Conservation (phyloP, 2,113 vertebrate genomes). For the Vulpes lagopus region DNA sequence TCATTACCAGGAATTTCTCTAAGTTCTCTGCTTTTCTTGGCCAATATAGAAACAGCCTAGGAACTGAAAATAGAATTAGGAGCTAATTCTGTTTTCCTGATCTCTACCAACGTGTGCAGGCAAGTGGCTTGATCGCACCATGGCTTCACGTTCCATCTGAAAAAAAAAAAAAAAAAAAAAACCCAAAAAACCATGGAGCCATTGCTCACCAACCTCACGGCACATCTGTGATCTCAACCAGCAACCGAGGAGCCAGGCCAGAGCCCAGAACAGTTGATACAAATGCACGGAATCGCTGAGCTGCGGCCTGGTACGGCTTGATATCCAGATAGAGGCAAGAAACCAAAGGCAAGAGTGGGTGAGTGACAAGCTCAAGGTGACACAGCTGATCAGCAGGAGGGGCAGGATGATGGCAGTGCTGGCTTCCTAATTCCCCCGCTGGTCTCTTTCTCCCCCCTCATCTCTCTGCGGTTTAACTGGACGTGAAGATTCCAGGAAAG, state of each 20-base stretch:
- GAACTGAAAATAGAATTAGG: conserved; percentile 74
- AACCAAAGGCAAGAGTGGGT: not conserved
- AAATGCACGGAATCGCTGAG: not conserved
- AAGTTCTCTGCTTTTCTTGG: conserved; percentile 78
- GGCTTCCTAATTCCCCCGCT: not conserved
- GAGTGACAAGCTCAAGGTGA: not conserved
- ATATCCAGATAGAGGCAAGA: not conserved
- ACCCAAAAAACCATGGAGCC: not conserved
- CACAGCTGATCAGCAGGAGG: not conserved
- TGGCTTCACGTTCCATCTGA: not conserved
- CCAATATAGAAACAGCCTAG: conserved; percentile 73
- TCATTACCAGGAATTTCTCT: conserved; percentile 80
- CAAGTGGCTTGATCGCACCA: not conserved
- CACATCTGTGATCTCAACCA: not conserved
- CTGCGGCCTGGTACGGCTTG: not conserved
- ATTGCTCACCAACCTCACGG: not conserved
- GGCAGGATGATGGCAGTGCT: accelerated
- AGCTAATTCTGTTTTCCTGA: conserved; percentile 60
- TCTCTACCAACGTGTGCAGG: not conserved
- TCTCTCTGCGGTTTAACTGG: not conserved
- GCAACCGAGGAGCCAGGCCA: not conserved
- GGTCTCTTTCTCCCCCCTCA: not conserved
- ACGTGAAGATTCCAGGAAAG: conserved; percentile 19
- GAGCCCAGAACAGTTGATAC: not conserved
- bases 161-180: not conserved